Evolutionary conservation across 2,888 invertebrate genomes (phyloP), one percentile per base, ranked within the genome.

Genomic region (Caenorhabditis becei): DNA sequence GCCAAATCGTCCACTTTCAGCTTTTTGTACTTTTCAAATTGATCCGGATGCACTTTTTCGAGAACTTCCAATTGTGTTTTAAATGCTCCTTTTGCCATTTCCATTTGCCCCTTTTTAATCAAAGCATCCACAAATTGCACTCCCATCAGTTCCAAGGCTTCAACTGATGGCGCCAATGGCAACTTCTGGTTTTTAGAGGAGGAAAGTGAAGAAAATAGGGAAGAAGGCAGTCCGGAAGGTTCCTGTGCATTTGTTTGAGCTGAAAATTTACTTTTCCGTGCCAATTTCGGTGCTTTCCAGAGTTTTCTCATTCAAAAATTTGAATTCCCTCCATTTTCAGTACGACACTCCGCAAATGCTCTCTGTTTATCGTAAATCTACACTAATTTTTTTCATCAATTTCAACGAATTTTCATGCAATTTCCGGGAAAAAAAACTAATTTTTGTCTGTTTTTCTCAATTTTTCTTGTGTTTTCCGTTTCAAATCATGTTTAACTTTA

Each of bases 31-130:
- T 89, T 88, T 3, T 84, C 82, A 71, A 83, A 89, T 83, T 88
- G 88, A 53, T 88, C 87, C 0, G 89, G 89, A 63, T 89, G 85
- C 53, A 89, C 87, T 70, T 87, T 88, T 65, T 88, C 82, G 23
- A 89, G 71, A 2, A 89, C 87, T 44, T 88, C 87, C 49, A 89
- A 41, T 54, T 89, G 89, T 11, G 89, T 89, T 63, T 85, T 83
- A 61, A 89, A 88, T 1, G 89, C 89, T 20, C 87, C 86, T 67
- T 89, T 89, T 8, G 89, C 88, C 87, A 89, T 84, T 74, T 88
- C 89, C 71, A 88, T 87, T 61, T 89, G 88, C 2, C 89, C 89
- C 47, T 82, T 85, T 72, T 88, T 88, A 51, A 89, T 89, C 26
- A 88, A 62, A n/a, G 87, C 89, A 77, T 89, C 88, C 26, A 82